These are phyloP conservation scores for Argyrosomus japonicus DNA, from an alignment of 2,113 vertebrate species.

Conservation along the genomic window DNA sequence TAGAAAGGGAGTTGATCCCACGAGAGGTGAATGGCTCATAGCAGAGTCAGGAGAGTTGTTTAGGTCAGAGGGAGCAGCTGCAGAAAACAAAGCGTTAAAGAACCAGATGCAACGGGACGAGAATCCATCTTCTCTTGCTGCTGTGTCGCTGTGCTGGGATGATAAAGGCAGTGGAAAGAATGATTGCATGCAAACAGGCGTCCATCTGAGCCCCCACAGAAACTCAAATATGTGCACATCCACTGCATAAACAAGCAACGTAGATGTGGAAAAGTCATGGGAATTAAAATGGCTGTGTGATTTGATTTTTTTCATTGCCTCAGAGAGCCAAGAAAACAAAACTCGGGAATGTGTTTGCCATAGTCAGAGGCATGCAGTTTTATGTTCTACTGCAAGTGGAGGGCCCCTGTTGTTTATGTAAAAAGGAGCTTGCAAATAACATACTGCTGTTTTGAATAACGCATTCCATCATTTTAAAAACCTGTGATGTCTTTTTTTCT, in stretches of 20 bases:
- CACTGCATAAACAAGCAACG: background rate
- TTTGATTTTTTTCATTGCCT: conserved; percentile 38
- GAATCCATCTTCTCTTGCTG: conserved; percentile 67
- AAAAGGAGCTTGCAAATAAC: background rate
- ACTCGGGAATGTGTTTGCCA: conserved; percentile 12
- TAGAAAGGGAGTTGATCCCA: background rate
- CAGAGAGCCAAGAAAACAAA: conserved; percentile 21
- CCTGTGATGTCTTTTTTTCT: background rate
- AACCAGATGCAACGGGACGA: conserved; percentile 48
- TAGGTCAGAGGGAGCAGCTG: conserved; percentile 55
- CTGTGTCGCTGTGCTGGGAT: conserved; percentile 57
- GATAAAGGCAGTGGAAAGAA: conserved; percentile 67
- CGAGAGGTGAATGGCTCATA: conserved; percentile 22
- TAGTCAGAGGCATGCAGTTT: background rate
- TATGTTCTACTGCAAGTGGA: conserved; percentile 12
- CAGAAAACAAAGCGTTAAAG: conserved; percentile 57
- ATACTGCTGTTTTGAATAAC: background rate
- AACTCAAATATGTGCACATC: conserved; percentile 35
- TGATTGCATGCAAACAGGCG: conserved; percentile 53
- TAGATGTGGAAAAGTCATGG: conserved; percentile 5
- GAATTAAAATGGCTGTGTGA: conserved; percentile 19
- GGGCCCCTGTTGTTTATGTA: background rate
- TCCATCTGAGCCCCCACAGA: conserved; percentile 49
- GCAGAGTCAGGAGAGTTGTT: conserved; percentile 33
- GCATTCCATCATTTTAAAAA: background rate